These are phyloP conservation scores for Notodonta dromedarius DNA, from an alignment of 2,888 invertebrate genomes.

Conservation along the genomic window DNA sequence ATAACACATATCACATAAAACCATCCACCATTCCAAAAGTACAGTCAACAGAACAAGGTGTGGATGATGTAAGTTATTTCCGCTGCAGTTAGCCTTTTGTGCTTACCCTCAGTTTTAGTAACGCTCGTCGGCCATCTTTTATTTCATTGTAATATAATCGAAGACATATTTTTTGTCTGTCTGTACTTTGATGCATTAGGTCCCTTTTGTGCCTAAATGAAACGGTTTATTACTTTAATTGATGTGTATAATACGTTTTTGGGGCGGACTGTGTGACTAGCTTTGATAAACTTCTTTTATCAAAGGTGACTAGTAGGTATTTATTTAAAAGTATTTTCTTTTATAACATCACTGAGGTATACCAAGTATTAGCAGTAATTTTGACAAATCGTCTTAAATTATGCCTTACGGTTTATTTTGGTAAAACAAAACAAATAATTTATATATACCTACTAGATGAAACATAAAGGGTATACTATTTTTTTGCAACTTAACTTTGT, in stretches of 20 bases:
- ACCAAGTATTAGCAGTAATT: no score
- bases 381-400: no score
- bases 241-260: constrained; percentile 7
- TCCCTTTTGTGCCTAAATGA: constrained; percentile 17
- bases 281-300: no score
- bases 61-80: constrained; percentile 52
- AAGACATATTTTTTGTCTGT: constrained; percentile 34
- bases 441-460: no score
- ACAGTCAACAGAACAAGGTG: constrained; percentile 57
- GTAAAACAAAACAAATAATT: no score
- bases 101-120: constrained; percentile 44
- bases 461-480: no score
- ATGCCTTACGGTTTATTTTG: no score
- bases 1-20: constrained; percentile 15
- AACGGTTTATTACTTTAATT: constrained; percentile 24
- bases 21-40: constrained; percentile 37
- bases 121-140: constrained; percentile 42
- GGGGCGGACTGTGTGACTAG: neutral
- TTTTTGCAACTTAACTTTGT: no score
- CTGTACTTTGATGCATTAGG: constrained; percentile 25
- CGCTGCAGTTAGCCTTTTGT: constrained; percentile 48
- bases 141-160: constrained; percentile 33
- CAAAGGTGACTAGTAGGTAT: no score
- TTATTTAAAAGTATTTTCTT: no score
- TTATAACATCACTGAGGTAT: no score